A percentile compares a stretch with the other conserved stretches of the same genome.
These are phyloP conservation scores for Dryomyza anilis DNA, from an alignment of 2,888 invertebrate species.

Conservation along the genomic window DNA sequence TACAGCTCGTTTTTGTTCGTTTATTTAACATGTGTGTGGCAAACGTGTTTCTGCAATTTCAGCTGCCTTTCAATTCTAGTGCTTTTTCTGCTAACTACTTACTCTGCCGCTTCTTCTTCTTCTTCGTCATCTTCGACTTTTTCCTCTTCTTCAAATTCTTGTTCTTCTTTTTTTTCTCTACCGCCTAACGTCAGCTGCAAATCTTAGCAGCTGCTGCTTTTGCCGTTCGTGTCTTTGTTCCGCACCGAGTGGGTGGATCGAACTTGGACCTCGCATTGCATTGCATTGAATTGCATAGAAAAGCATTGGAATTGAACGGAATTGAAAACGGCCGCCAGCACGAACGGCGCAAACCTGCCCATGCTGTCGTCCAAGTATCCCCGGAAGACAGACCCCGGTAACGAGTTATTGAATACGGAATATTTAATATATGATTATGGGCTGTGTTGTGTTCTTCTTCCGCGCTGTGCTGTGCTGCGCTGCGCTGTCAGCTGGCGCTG, in stretches of 20 bases:
- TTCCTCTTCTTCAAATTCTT: not conserved
- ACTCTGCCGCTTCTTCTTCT: not conserved
- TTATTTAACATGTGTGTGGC: not conserved
- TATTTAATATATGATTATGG: conserved; percentile 1
- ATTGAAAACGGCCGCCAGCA: no score
- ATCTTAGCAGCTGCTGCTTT: not conserved
- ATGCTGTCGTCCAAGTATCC: no score
- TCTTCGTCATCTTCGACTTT: not conserved
- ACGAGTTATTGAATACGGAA: conserved; percentile 8
- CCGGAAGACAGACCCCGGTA: not conserved
- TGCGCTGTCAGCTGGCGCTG: no score
- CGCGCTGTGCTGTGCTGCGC: no score
- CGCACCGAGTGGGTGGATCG: not conserved
- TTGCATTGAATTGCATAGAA: no score
- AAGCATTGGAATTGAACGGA: not conserved
- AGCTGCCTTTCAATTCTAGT: conserved; percentile 3
- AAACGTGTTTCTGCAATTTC: conserved; percentile 15
- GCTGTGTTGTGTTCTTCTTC: not conserved
- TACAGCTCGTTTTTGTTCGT: not conserved
- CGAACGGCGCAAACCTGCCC: no score
- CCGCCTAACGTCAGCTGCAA: not conserved
- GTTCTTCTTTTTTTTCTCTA: not conserved
- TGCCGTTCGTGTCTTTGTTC: not conserved
- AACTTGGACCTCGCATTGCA: not conserved
- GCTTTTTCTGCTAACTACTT: not conserved